Evolutionary conservation across 2,113 vertebrate genomes (phyloP), one percentile per base, ranked within the genome.

Genomic region (Rhinichthys klamathensis): DNA sequence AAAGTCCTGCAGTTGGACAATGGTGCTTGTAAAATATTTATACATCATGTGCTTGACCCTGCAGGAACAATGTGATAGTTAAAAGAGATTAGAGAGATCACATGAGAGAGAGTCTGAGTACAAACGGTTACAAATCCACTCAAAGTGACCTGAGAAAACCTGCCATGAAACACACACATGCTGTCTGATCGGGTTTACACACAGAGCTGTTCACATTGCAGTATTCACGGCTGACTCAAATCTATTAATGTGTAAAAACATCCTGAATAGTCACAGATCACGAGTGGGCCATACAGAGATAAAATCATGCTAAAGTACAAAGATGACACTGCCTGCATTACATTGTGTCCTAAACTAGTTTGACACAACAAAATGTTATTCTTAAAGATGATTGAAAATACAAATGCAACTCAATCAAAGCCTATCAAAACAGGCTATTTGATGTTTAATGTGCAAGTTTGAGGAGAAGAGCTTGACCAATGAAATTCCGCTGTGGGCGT

Each of bases 1-100:
- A 44, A 56, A 41, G 58, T 18, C 9, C n/a, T 80, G 41, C 38
- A 77, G 44, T 46, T 58, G 27, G 6, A 30, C 69, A 51, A 11
- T 6, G 41, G 30, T 75, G 2, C 82, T 54, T 10, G 12, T 67
- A 8, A 44, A 61, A 74, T 38, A 70, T 82, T 77, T 65, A 84
- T 77, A 25, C 15, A 1, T 8, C 77, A 49, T 76, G 77, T 3
- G 67, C 32, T 49, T 75, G 77, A 81, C 78, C 77, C 63, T 16
- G 56, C 12, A 51, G 77, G 72, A 75, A 72, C 65, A 49, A 58
- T 41, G 25, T 65, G 49, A 51, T 56, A 23, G 46, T 12, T 72
- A 76, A 79, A 25, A 80, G 79, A 30, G 74, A 82, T 82, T 87
- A 85, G 25, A 61, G 51, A 69, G 54, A 85, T 58, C 83, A 77